Evolutionary conservation across 1,140 invertebrate species (phyloP).

Genomic region (Plutomurus gul): DNA sequence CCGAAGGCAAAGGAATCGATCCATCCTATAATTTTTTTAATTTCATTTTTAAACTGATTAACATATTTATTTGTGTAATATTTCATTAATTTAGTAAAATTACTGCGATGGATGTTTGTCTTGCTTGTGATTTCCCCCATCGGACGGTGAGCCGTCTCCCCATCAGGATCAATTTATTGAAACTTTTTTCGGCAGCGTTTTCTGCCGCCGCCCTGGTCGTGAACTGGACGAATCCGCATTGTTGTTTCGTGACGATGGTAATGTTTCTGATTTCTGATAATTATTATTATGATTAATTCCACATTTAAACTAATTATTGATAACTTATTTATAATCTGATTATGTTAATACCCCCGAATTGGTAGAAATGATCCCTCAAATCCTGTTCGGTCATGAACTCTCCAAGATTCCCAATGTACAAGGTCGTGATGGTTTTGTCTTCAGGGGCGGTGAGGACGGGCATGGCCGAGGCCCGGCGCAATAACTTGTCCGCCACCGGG

Average conservation of each 20-base stretch:
- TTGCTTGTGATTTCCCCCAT: constrained; percentile 91
- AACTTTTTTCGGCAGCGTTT: constrained; percentile 91
- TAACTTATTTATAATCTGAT: too few species aligned
- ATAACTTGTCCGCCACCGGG: constrained; percentile 96
- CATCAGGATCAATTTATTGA: constrained; percentile 85
- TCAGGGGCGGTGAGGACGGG: constrained; percentile 93
- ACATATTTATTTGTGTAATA: too few species aligned
- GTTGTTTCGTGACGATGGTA: constrained; percentile 87
- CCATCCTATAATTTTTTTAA: too few species aligned
- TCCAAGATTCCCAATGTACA: constrained; percentile 93
- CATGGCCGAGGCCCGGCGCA: constrained; percentile 90
- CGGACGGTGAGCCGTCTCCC: constrained; percentile 90
- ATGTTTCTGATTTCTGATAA: constrained; percentile 93
- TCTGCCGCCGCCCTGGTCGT: constrained; percentile 88
- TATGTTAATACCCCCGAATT: too few species aligned
- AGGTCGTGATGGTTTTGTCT: constrained; percentile 92
- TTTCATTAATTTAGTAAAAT: constrained; percentile 50
- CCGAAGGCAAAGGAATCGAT: constrained; percentile 71
- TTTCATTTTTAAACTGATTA: too few species aligned
- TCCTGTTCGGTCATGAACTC: constrained; percentile 89
- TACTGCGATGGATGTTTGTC: constrained; percentile 57
- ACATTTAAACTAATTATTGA: too few species aligned
- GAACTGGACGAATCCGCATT: constrained; percentile 98
- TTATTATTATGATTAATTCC: too few species aligned
- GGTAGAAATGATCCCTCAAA: constrained; percentile 92